These are phyloP conservation scores for Eumaeus atala DNA, from an alignment of 1,140 invertebrate genomes.

Conservation along the genomic window DNA sequence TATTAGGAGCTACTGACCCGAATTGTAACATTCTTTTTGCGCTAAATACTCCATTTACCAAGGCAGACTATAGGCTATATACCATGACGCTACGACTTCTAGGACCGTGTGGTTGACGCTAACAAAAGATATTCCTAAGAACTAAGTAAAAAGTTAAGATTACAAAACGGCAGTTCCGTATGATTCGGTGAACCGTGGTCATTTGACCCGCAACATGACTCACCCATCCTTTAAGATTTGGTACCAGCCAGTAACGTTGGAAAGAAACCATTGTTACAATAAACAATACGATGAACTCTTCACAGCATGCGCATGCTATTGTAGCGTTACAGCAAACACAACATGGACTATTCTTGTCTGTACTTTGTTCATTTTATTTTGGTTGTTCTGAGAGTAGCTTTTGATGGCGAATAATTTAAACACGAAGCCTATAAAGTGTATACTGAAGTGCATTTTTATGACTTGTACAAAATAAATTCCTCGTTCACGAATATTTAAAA, in stretches of 20 bases:
- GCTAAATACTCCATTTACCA: no score
- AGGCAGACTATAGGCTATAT: no score
- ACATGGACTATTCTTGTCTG: neutral
- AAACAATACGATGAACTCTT: slow-evolving; percentile 10
- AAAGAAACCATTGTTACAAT: slow-evolving; percentile 37
- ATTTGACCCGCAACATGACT: slow-evolving; percentile 39
- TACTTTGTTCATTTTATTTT: neutral
- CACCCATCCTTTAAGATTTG: slow-evolving; percentile 52
- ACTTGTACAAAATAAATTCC: neutral
- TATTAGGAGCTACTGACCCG: no score
- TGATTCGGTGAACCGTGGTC: slow-evolving; percentile 36
- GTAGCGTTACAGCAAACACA: neutral
- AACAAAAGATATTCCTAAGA: no score
- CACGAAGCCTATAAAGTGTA: neutral
- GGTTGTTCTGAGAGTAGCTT: neutral
- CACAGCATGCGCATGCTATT: neutral
- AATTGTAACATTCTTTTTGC: no score
- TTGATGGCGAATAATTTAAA: slow-evolving; percentile 7
- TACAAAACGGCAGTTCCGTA: slow-evolving; percentile 13
- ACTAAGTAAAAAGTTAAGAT: neutral
- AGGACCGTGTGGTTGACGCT: no score
- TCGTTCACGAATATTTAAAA: no score
- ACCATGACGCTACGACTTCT: no score
- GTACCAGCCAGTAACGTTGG: slow-evolving; percentile 34
- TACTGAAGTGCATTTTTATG: neutral